Evolutionary conservation across 2,888 invertebrate species (phyloP).

Genomic region (Pogonocherus hispidulus): DNA sequence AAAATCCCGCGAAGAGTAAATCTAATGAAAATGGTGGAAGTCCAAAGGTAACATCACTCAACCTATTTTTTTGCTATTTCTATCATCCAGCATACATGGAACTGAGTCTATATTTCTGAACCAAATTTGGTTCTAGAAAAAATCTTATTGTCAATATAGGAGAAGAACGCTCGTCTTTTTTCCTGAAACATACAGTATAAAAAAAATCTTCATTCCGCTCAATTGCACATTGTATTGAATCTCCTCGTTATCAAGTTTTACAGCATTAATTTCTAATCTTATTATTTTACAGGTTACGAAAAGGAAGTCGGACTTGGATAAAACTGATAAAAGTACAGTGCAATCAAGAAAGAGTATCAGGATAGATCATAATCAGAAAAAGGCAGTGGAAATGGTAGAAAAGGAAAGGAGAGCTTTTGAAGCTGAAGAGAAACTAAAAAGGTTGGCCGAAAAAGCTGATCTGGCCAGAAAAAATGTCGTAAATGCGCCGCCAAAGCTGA

Average conservation of each 20-base stretch:
- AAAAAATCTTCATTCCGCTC: too few species aligned
- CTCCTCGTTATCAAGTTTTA: too few species aligned
- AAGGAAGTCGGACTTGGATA: constrained; percentile 38
- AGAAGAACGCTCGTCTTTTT: too few species aligned
- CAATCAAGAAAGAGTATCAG: constrained; percentile 59
- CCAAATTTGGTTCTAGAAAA: too few species aligned
- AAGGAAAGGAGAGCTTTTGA: constrained; percentile 41
- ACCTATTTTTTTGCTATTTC: too few species aligned
- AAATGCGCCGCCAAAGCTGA: constrained; percentile 66
- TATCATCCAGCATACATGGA: too few species aligned
- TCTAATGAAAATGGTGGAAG: constrained; percentile 15
- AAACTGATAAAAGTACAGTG: constrained; percentile 39
- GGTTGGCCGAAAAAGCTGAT: constrained; percentile 52
- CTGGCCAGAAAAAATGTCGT: constrained; percentile 65
- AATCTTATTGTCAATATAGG: too few species aligned
- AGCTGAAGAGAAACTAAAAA: constrained; percentile 53
- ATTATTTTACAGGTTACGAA: constrained; percentile 1
- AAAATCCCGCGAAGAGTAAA: constrained; percentile 21
- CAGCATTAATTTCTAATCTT: neutral
- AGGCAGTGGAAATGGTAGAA: constrained; percentile 39
- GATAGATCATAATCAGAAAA: constrained; percentile 56
- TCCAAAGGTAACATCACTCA: constrained; percentile 1
- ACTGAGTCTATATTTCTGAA: too few species aligned
- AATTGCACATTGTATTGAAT: too few species aligned
- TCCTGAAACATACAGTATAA: too few species aligned